phyloP scores from a whole-genome alignment of 2,113 vertebrate species.

The Miniopterus natalensis region DNA sequence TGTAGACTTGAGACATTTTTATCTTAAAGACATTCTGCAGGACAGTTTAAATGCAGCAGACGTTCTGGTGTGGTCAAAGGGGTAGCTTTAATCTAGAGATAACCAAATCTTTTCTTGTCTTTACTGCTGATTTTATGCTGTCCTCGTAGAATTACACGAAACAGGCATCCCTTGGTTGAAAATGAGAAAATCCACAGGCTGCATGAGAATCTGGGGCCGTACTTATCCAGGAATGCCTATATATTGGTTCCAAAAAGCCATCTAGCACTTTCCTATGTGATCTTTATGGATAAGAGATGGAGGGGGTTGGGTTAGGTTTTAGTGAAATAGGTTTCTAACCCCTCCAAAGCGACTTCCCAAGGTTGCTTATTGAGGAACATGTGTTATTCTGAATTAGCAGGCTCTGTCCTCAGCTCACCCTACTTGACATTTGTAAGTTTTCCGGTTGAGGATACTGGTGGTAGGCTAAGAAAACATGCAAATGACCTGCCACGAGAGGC shows the following conservation, averaged over 20 bases:
- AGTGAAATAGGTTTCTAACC: not conserved
- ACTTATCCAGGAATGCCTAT: not conserved
- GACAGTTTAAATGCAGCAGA: not conserved
- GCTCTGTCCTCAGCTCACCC: not conserved
- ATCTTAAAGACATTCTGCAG: slow-evolving; percentile 12
- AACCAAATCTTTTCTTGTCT: not conserved
- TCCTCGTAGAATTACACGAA: slow-evolving; percentile 8
- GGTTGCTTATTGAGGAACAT: not conserved
- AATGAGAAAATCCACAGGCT: slow-evolving; percentile 32
- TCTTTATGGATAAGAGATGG: not conserved
- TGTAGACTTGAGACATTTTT: slow-evolving; percentile 22
- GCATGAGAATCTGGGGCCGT: not conserved
- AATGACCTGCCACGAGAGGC: slow-evolving; percentile 5
- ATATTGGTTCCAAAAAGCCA: not conserved
- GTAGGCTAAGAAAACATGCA: slow-evolving; percentile 46
- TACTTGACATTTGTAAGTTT: not conserved
- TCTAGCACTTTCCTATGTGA: not conserved
- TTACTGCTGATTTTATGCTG: not conserved
- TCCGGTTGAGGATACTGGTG: not conserved
- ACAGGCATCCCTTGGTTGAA: not conserved
- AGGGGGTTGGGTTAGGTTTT: not conserved
- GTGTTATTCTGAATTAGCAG: not conserved
- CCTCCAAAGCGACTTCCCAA: not conserved
- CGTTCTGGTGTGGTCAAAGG: slow-evolving; percentile 54
- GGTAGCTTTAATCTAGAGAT: slow-evolving; percentile 29